Base-by-base conservation (phyloP, 1,140 invertebrate species). In the Andricus grossulariae region DNA sequence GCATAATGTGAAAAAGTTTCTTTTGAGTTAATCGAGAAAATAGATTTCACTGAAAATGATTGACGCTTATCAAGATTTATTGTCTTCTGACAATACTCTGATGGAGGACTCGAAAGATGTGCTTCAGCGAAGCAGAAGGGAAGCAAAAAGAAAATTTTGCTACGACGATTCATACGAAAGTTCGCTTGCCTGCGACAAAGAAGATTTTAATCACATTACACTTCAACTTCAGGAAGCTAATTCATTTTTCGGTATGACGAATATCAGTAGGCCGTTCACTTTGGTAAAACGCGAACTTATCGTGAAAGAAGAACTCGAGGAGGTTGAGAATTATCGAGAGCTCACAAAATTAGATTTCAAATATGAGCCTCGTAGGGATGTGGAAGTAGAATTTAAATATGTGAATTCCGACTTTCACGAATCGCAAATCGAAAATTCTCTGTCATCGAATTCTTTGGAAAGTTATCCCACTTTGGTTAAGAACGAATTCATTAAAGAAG, bases 171-270 rank as follows among this genome's bases (percentile, higher is more conserved):
- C 60, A 25, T 66, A n/a, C 10, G 60, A 66, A 45, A 66, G 39
- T 39, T 39, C 60, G 0, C 13, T 66, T n/a, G 32, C 15, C 25
- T 39, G 13, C 60, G 52, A 54, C n/a, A 39, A 66, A 16, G 21
- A 66, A n/a, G 60, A 66, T 45, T 66, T 39, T 39, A 16, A 39
- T 66, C 60, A 39, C 25, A 66, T 66, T 39, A 66, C 32, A 45
- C 1, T 66, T 7, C 60, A 66, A 39, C 60, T 66, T 39, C 60
- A 66, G n/a, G 60, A 66, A 39, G 39, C 60, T 39, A 66, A 66
- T 66, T 66, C 60, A 66, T 66, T 66, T 39, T 66, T 66, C 60
- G 60, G 60, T 66, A 66, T 66, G 60, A 66, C 60, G 39, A 66
- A 66, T 66, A 21, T 21, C 21, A 66, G 39, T 66, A 39, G 60